Percentiles rank a stretch among this genome's conserved stretches.
Evolutionary conservation across 2,113 vertebrate species (phyloP).

Genomic region (Meleagris gallopavo): DNA sequence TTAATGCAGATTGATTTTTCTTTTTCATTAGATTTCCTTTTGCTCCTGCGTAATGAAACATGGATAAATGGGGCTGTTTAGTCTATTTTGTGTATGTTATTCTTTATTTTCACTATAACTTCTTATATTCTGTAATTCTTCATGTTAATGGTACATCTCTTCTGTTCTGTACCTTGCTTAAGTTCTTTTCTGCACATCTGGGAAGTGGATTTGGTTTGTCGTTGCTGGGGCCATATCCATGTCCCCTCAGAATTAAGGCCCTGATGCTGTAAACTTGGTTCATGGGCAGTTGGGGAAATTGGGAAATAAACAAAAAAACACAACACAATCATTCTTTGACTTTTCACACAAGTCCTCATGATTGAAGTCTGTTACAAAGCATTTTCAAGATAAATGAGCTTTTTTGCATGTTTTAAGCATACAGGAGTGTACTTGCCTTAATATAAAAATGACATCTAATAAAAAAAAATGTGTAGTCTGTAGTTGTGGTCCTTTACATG

Average conservation of each 20-base stretch:
- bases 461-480: not conserved
- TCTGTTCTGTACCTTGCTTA: not conserved
- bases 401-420: not conserved
- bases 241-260: not conserved
- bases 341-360: not conserved
- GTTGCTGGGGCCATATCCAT: not conserved
- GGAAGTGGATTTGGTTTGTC: not conserved
- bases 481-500: not conserved
- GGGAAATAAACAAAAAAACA: not conserved
- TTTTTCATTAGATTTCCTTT: not conserved
- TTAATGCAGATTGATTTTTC: not conserved
- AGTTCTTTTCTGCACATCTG: fast-evolving
- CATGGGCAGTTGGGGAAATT: not conserved
- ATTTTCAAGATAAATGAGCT: not conserved
- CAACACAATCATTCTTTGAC: not conserved
- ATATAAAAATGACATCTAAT: not conserved
- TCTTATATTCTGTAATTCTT: not conserved
- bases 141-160: not conserved
- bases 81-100: not conserved
- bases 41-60: not conserved
- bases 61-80: not conserved
- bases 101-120: not conserved
- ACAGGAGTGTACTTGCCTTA: not conserved
- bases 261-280: fast-evolving
- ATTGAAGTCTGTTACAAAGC: not conserved